phyloP scores from a whole-genome alignment of 2,797 vertebrate species.

The Pantherophis vulpinus region DNA sequence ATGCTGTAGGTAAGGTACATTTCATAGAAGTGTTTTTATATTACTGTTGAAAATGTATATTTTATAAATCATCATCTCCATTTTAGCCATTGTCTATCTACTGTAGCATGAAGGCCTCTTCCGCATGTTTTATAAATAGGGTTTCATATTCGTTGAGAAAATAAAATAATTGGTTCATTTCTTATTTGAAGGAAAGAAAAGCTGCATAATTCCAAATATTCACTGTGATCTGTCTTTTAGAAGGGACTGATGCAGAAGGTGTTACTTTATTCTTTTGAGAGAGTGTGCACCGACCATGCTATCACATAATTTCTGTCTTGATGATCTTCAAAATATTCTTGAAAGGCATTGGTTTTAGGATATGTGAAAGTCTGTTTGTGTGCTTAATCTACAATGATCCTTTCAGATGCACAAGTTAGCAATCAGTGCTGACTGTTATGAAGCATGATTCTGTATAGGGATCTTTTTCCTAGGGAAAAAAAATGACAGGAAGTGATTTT shows the following conservation, averaged over 20 bases:
- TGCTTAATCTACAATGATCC: neutral
- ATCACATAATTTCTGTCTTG: neutral
- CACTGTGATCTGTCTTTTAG: neutral
- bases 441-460: neutral
- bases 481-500: neutral
- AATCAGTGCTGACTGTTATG: neutral
- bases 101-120: neutral
- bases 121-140: neutral
- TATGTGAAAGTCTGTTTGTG: neutral
- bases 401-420: neutral
- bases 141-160: neutral
- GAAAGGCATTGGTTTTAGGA: neutral
- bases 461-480: neutral
- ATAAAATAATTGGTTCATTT: neutral
- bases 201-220: neutral
- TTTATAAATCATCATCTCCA: neutral
- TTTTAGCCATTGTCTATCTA: neutral
- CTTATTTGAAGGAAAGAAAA: neutral
- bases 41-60: neutral
- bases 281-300: neutral
- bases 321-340: neutral
- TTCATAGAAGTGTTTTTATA: neutral
- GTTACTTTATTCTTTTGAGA: neutral
- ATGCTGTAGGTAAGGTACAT: slow-evolving; percentile 86
- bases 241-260: neutral